Evolutionary conservation across 2,113 vertebrate species (phyloP), one percentile per base, ranked within the genome.

Genomic region (Deroptyus accipitrinus): DNA sequence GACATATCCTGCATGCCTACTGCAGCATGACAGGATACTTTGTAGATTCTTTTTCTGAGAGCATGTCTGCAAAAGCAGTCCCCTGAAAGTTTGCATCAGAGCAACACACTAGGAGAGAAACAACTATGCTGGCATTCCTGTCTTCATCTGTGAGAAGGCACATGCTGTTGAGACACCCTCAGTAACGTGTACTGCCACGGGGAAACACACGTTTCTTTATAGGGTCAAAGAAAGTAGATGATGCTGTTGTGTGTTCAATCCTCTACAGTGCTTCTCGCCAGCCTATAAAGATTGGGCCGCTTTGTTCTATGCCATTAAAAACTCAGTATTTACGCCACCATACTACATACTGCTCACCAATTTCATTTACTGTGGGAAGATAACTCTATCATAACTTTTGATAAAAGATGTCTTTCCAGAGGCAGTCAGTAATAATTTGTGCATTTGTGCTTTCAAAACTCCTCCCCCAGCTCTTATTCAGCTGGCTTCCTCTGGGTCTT

Each of bases 331-430:
- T 44, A 48, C 16, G 16, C 17, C 33, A 83, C 17, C 27, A 15
- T 11, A 11, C 28, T 33, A 18, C 0, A 0, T 27, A 18, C n/a
- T 86, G 35, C 35, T 80, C 15, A 31, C 52, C 31, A 48, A 9
- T 70, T 49, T 19, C 17, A 22, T 49, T 74, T 78, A 7, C 27
- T 44, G 1, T 9, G 76, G 16, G 31, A 67, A 73, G 30, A 61
- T 17, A 18, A 7, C 9, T 90, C 54, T 88, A 7, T 59, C 6
- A 6, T 27, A 44, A 59, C 35, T 80, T 91, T 86, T 83, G 25
- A 57, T 42, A 68, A 39, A 11, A 59, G 31, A 57, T 54, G n/a
- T 23, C 8, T 19, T 80, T 59, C 74, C 49, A 70, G n/a, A 72
- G 20, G 9, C 1, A 72, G 27, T 39, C 27, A 80, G 33, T 51